Base-by-base conservation (phyloP, 2,113 vertebrate genomes). In the Salvator merianae region DNA sequence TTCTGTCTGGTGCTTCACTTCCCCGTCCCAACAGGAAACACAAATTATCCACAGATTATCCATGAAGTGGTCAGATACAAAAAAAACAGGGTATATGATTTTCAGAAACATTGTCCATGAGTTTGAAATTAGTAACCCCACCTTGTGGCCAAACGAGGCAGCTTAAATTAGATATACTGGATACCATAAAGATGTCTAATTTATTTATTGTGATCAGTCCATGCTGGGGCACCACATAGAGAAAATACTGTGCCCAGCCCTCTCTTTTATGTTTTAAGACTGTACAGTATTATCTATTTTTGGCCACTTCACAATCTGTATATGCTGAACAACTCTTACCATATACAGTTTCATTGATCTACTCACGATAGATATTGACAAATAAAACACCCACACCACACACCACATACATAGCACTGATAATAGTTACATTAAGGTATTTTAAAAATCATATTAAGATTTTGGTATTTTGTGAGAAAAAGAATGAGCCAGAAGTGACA, bases 71-170 rank as follows among this genome's bases (percentile, higher is more conserved):
- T 59, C 55, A 14, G 18, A 73, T 38, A 43, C 18, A 32, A 1
- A 34, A 22, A 43, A 63, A 8, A 7, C 40, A 47, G 72, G 5
- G 22, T 40, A 30, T 9, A 5, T 30, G 50, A 55, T 30, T 22
- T 28, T 59, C 16, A 20, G 16, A 20, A 59, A 5, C 3, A 59
- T 4, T 59, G 20, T 2, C 5, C 55, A 30, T 34, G 20, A 59
- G 43, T 12, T 71, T 40, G 30, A 8, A 69, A 24, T 69, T 59
- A 40, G 36, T 43, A 71, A 43, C 55, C 63, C 83, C n/a, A 72
- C 69, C 55, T 71, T 79, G 55, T 85, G 83, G 77, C 40, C 70
- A 73, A n/a, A 85, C 20, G 40, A 65, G 32, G 32, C 24, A 47
- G 43, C 6, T 47, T 47, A 47, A 47, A 2, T n/a, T 79, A 13